These are phyloP conservation scores for Andrena chrysosceles DNA, from an alignment of 2,888 invertebrate species.

Conservation along the genomic window DNA sequence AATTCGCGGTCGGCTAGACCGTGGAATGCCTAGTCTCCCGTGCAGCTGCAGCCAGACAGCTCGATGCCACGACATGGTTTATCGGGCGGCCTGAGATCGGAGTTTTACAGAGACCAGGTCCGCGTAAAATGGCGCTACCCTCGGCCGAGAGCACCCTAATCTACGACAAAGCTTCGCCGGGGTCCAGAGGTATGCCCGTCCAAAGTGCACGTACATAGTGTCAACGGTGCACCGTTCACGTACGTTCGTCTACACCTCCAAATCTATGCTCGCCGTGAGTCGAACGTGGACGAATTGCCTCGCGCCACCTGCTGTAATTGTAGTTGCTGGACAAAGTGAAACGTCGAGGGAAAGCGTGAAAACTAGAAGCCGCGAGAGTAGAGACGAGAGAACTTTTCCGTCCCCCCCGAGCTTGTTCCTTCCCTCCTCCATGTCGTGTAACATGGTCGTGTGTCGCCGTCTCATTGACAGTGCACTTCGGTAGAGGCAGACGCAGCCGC, in stretches of 20 bases:
- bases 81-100: slow-evolving; percentile 64
- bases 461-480: slow-evolving; percentile 65
- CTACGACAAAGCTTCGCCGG: slow-evolving; percentile 66
- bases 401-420: slow-evolving; percentile 28
- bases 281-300: slow-evolving; percentile 62
- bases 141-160: slow-evolving; percentile 79
- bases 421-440: slow-evolving; percentile 56
- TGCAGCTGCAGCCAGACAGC: slow-evolving; percentile 67
- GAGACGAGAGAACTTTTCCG: slow-evolving; percentile 60
- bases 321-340: slow-evolving; percentile 66
- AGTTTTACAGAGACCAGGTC: slow-evolving; percentile 57
- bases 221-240: slow-evolving; percentile 60
- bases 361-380: slow-evolving; percentile 62
- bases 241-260: slow-evolving; percentile 49
- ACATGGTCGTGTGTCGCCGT: slow-evolving; percentile 66
- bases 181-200: slow-evolving; percentile 71
- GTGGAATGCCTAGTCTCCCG: slow-evolving; percentile 76
- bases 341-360: slow-evolving; percentile 74
- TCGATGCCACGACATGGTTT: slow-evolving; percentile 73
- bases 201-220: slow-evolving; percentile 70
- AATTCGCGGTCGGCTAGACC: slow-evolving; percentile 70
- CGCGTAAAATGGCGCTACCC: slow-evolving; percentile 82
- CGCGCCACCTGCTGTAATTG: slow-evolving; percentile 69
- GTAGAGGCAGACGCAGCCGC: slow-evolving; percentile 49
- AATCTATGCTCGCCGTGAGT: slow-evolving; percentile 50